Evolutionary conservation across 2,113 vertebrate species (phyloP).

Genomic region (Mobula birostris): DNA sequence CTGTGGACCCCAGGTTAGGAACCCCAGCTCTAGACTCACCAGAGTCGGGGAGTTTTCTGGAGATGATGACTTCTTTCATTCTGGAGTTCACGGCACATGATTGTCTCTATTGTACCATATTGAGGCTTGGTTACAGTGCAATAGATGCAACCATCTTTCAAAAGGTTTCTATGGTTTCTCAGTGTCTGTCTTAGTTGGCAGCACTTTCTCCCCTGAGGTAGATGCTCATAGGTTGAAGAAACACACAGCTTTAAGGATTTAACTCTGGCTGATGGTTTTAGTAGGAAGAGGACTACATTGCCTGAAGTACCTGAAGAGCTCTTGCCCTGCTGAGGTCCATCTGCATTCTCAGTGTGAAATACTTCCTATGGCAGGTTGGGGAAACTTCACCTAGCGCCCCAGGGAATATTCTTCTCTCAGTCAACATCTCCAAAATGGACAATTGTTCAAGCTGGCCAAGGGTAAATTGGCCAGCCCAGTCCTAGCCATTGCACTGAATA

Average conservation of each 20-base stretch:
- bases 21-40: no score
- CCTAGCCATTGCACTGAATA: neutral
- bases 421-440: neutral
- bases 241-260: neutral
- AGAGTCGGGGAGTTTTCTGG: neutral
- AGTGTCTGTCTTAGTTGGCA: neutral
- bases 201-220: no score
- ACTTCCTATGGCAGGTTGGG: neutral
- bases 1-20: no score
- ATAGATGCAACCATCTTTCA: no score
- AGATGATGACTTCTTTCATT: neutral
- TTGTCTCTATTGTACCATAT: neutral
- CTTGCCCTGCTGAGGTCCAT: neutral
- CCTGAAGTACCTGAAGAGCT: no score
- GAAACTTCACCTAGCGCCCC: no score
- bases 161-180: neutral
- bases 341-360: neutral
- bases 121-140: neutral
- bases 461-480: neutral
- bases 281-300: neutral
- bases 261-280: neutral
- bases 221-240: neutral
- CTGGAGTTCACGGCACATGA: neutral
- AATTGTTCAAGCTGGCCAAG: neutral
- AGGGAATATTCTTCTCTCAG: neutral